These are phyloP conservation scores for Semotilus atromaculatus DNA, from an alignment of 2,797 vertebrate genomes.

Conservation along the genomic window DNA sequence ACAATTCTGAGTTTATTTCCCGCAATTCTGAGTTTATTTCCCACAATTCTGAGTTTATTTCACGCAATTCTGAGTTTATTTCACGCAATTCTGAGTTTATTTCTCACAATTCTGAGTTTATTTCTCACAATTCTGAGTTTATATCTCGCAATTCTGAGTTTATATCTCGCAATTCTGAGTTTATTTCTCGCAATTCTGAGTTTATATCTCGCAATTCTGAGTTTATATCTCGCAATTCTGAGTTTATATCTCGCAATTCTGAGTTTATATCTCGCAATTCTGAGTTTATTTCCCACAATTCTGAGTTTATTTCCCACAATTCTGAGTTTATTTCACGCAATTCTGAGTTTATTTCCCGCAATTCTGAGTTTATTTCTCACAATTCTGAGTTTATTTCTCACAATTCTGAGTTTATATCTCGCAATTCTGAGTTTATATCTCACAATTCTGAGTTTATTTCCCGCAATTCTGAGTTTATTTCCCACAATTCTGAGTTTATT, in stretches of 20 bases:
- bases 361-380: rapidly evolving
- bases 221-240: not conserved
- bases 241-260: not conserved
- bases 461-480: no score
- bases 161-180: no score
- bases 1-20: rapidly evolving
- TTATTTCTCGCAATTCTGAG: rapidly evolving
- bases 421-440: rapidly evolving
- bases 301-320: rapidly evolving
- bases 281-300: rapidly evolving
- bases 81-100: rapidly evolving
- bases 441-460: no score
- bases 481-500: no score
- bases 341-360: rapidly evolving
- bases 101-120: rapidly evolving
- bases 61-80: no score
- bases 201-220: rapidly evolving
- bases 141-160: no score
- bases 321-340: rapidly evolving
- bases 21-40: no score
- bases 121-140: no score
- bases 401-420: rapidly evolving
- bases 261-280: no score
- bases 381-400: no score
- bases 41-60: no score